phyloP scores from a whole-genome alignment of 2,797 vertebrate species.

The Moxostoma hubbsi region DNA sequence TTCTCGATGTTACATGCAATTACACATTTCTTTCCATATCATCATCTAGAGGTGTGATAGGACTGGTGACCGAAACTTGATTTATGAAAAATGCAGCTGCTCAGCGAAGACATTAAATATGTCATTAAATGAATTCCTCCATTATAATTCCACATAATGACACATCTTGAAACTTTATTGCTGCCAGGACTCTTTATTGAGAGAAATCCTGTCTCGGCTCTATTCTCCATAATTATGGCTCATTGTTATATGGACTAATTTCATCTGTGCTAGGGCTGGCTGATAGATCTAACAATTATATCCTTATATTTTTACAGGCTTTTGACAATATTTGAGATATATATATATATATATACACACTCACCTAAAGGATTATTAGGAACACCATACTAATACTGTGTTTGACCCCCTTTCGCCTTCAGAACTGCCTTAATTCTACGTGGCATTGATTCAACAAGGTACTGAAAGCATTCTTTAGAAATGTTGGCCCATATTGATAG shows the following conservation, averaged over 20 bases:
- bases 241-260: background rate
- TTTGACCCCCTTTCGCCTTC: too few relatives aligned
- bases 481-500: too few relatives aligned
- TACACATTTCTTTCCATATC: background rate
- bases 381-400: too few relatives aligned
- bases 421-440: too few relatives aligned
- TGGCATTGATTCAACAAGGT: too few relatives aligned
- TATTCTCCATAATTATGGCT: background rate
- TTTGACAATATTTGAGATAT: too few relatives aligned
- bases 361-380: too few relatives aligned
- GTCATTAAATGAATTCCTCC: constrained; percentile 32
- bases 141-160: constrained; percentile 33
- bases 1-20: background rate
- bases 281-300: too few relatives aligned
- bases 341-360: too few relatives aligned
- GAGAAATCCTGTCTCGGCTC: constrained; percentile 1
- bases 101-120: constrained; percentile 41
- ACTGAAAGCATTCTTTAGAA: too few relatives aligned
- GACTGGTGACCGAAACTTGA: constrained; percentile 10
- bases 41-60: constrained; percentile 21
- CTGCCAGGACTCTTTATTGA: constrained; percentile 11
- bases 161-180: constrained; percentile 36
- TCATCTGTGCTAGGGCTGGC: too few relatives aligned
- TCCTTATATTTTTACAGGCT: too few relatives aligned
- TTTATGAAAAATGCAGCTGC: constrained; percentile 32